These are phyloP conservation scores for Phalacrocorax aristotelis DNA, from an alignment of 2,113 vertebrate genomes.

Conservation along the genomic window DNA sequence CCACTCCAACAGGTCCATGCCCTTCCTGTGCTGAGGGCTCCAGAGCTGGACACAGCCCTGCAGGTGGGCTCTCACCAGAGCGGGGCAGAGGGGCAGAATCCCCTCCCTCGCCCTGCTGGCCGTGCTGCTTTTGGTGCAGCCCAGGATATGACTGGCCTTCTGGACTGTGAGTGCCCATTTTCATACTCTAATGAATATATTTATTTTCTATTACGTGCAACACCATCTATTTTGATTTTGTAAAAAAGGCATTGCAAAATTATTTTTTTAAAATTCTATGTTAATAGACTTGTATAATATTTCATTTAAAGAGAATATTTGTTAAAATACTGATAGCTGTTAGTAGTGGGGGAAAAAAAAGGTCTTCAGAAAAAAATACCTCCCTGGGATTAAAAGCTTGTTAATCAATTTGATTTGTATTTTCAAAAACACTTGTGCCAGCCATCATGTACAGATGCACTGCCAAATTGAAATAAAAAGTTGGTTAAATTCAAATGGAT, in stretches of 20 bases:
- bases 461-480: not conserved
- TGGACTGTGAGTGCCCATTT: not conserved
- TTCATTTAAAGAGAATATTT: not conserved
- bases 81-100: no score
- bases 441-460: not conserved
- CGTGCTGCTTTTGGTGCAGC: not conserved
- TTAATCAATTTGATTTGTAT: not conserved
- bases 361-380: not conserved
- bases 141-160: accelerated
- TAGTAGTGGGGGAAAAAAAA: not conserved
- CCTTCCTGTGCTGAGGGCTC: no score
- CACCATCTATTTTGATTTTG: not conserved
- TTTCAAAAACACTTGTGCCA: not conserved
- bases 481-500: not conserved
- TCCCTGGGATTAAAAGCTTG: not conserved
- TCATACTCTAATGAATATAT: not conserved
- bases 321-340: not conserved
- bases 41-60: no score
- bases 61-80: no score
- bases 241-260: not conserved
- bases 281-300: not conserved
- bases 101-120: no score
- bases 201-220: not conserved
- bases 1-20: no score
- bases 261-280: no score